A percentile compares a stretch with the other conserved stretches of the same genome.
Evolutionary conservation across 2,888 invertebrate species (phyloP).

Genomic region (Idaea straminata): DNA sequence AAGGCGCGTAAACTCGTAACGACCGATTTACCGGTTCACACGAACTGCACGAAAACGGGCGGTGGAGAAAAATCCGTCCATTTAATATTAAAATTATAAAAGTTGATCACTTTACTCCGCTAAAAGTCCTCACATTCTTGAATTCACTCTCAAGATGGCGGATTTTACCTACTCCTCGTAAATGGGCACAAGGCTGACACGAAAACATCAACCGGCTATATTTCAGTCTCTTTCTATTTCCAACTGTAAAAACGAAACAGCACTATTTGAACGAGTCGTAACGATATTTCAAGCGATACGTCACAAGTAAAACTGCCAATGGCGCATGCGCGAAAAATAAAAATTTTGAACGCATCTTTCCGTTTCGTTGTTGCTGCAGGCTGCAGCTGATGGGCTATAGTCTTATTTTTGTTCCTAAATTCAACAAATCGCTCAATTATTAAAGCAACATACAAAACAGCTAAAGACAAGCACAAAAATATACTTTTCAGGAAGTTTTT

Average conservation of each 20-base stretch:
- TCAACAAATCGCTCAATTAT: too few relatives aligned
- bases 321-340: constrained; percentile 66
- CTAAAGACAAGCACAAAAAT: too few relatives aligned
- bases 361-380: constrained; percentile 36
- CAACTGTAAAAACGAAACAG: constrained; percentile 62
- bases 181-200: constrained; percentile 81
- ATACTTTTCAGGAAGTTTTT: too few relatives aligned
- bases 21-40: constrained; percentile 49
- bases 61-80: constrained; percentile 56
- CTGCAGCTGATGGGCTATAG: constrained; percentile 11
- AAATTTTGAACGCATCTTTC: constrained; percentile 56
- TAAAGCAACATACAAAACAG: too few relatives aligned
- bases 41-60: constrained; percentile 47
- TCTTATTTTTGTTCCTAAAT: too few relatives aligned
- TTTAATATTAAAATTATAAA: constrained; percentile 74
- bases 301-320: constrained; percentile 66
- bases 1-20: constrained; percentile 52
- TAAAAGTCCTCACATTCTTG: constrained; percentile 81
- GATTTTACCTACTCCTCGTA: constrained; percentile 80
- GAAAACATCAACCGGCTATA: constrained; percentile 79
- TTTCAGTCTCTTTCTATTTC: constrained; percentile 70
- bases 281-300: constrained; percentile 62
- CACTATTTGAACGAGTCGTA: constrained; percentile 63
- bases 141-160: constrained; percentile 84
- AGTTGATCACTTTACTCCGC: constrained; percentile 69